Conservation (phyloP, 2,888 invertebrate genomes). For the Congeria kusceri region DNA sequence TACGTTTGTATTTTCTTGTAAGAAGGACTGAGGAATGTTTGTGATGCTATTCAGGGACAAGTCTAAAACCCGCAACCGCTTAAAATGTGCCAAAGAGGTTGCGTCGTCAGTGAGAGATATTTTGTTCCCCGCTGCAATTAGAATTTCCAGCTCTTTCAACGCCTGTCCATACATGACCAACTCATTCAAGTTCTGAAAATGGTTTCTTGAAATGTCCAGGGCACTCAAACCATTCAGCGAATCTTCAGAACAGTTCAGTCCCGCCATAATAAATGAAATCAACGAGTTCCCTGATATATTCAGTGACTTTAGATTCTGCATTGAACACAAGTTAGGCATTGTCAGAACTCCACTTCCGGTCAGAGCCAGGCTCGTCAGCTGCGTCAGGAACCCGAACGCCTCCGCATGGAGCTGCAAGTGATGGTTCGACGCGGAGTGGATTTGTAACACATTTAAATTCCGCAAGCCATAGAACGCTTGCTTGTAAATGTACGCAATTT, state of each 20-base stretch:
- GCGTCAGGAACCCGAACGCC: slow-evolving; percentile 28
- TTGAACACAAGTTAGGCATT: slow-evolving; percentile 43
- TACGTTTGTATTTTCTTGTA: slow-evolving; percentile 23
- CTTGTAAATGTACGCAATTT: slow-evolving; percentile 45
- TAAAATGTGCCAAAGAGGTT: slow-evolving; percentile 33
- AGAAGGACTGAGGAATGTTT: slow-evolving; percentile 27
- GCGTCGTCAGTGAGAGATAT: slow-evolving; percentile 17
- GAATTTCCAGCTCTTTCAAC: slow-evolving; percentile 42
- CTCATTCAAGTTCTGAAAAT: slow-evolving; percentile 29
- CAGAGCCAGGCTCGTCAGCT: slow-evolving; percentile 27
- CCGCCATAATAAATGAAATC: slow-evolving; percentile 35
- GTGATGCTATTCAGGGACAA: slow-evolving; percentile 48
- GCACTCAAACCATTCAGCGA: slow-evolving; percentile 11
- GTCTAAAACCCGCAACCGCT: slow-evolving; percentile 37
- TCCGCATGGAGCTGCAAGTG: slow-evolving; percentile 48
- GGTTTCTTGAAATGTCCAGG: slow-evolving; percentile 55
- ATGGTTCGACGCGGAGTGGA: slow-evolving; percentile 43
- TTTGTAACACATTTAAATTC: slow-evolving; percentile 15
- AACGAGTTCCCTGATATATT: slow-evolving; percentile 55
- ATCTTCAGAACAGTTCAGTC: slow-evolving; percentile 36
- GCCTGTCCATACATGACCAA: slow-evolving; percentile 23
- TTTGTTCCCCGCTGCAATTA: slow-evolving; percentile 32
- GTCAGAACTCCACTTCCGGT: slow-evolving; percentile 37
- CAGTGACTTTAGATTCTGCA: slow-evolving; percentile 24
- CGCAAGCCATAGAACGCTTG: slow-evolving; percentile 41